These are phyloP conservation scores for Holothuria glaberrima DNA, from an alignment of 35 echinoderm and acorn worm species.

Conservation along the genomic window DNA sequence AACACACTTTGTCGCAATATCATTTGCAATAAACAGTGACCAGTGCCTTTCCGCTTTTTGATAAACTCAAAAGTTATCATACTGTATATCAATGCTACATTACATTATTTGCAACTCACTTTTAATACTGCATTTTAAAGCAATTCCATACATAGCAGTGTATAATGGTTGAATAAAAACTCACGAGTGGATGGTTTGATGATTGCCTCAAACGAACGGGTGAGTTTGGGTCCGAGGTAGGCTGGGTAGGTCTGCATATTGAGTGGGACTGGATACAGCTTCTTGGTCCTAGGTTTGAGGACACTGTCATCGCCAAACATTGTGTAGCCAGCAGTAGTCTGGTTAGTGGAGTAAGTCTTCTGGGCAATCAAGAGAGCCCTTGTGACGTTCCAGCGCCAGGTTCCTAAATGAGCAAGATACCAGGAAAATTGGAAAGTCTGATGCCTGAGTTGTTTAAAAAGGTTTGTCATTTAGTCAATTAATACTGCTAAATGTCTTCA, in stretches of 20 bases:
- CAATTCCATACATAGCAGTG: too few relatives aligned
- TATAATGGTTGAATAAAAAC: slow-evolving; percentile 4
- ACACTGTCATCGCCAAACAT: slow-evolving; percentile 72
- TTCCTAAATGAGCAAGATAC: slow-evolving; percentile 54
- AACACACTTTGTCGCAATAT: too few relatives aligned
- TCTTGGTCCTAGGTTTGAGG: slow-evolving; percentile 39
- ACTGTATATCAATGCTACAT: too few relatives aligned
- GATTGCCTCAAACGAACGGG: slow-evolving; percentile 92
- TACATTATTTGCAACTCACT: too few relatives aligned
- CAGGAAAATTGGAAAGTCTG: too few relatives aligned
- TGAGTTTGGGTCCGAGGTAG: slow-evolving; percentile 77
- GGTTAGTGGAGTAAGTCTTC: slow-evolving; percentile 55
- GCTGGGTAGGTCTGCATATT: slow-evolving; percentile 82
- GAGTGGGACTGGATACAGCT: slow-evolving; percentile 53
- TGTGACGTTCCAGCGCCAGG: slow-evolving; percentile 93
- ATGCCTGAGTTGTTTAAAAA: too few relatives aligned
- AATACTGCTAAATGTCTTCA: neutral
- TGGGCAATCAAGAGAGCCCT: slow-evolving; percentile 88
- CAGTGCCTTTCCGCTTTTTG: too few relatives aligned
- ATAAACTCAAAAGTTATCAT: too few relatives aligned
- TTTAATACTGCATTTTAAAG: too few relatives aligned
- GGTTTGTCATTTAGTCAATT: too few relatives aligned
- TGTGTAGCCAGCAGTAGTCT: neutral
- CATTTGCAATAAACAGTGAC: too few relatives aligned
- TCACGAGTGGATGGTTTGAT: slow-evolving; percentile 93